These are phyloP conservation scores for Kuschelorhynchus macadamiae DNA, from an alignment of 2,888 invertebrate genomes.

Conservation along the genomic window DNA sequence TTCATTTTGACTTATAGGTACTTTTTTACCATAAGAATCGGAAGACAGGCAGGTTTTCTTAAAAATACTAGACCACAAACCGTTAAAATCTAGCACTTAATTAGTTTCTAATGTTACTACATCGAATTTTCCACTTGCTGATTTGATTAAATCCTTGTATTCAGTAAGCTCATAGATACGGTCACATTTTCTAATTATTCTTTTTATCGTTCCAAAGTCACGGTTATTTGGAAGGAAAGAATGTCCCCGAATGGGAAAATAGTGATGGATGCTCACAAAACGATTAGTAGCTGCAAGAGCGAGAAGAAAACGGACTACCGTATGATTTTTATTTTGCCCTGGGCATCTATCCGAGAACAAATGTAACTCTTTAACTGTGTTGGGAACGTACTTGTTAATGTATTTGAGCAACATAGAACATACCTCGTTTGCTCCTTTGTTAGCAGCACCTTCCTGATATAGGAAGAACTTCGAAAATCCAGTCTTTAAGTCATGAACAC, in stretches of 20 bases:
- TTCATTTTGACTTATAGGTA: too few species aligned
- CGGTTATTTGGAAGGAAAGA: neutral
- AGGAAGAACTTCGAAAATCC: constrained; percentile 25
- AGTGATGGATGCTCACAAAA: constrained; percentile 41
- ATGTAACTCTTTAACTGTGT: constrained; percentile 31
- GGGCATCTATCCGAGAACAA: constrained; percentile 48
- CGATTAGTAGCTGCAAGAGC: constrained; percentile 30
- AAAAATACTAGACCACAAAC: too few species aligned
- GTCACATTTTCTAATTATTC: too few species aligned
- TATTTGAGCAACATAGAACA: constrained; percentile 38
- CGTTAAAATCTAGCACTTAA: too few species aligned
- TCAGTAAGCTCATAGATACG: too few species aligned
- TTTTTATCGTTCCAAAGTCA: constrained; percentile 1
- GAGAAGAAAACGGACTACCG: constrained; percentile 26
- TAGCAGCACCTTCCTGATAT: constrained; percentile 35
- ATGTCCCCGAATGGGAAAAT: constrained; percentile 48
- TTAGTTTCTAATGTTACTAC: too few species aligned
- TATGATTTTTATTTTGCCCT: constrained; percentile 49
- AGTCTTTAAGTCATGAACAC: constrained; percentile 32
- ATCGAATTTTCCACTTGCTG: too few species aligned
- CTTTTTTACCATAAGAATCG: too few species aligned
- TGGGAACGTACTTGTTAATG: constrained; percentile 22
- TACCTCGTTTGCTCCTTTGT: constrained; percentile 40
- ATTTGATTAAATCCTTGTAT: too few species aligned
- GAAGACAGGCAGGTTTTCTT: too few species aligned